A percentile compares a stretch with the other conserved stretches of the same genome.
Conservation (phyloP, 2,797 vertebrate genomes). For the Eidolon dupreanum region DNA sequence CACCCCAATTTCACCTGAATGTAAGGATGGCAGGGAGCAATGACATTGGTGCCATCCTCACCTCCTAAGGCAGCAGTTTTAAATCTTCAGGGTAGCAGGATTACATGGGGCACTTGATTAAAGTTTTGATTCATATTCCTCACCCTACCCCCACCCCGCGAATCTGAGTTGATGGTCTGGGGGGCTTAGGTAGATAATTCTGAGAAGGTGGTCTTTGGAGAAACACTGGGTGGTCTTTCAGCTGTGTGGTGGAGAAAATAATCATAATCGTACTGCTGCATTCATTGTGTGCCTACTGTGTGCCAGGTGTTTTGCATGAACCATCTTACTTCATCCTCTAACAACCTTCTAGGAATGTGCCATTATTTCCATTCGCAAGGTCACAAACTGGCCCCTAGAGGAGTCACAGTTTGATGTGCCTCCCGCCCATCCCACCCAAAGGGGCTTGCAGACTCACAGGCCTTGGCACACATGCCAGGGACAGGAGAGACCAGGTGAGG, state of each 20-base stretch:
- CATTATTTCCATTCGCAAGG: background rate
- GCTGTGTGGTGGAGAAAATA: background rate
- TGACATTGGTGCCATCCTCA: no score
- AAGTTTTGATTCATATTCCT: background rate
- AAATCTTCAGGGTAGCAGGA: background rate
- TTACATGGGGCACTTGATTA: background rate
- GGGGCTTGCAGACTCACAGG: background rate
- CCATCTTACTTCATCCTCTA: background rate
- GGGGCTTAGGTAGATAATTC: background rate
- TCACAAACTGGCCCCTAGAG: background rate
- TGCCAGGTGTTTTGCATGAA: background rate
- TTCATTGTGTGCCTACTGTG: background rate
- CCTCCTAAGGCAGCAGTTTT: background rate
- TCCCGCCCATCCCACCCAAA: accelerated
- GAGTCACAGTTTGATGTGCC: background rate
- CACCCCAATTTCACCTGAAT: background rate
- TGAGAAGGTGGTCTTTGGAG: background rate
- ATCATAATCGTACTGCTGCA: accelerated
- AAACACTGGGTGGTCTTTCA: background rate
- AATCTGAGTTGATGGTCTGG: background rate
- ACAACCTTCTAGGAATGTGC: background rate
- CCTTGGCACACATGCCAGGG: background rate
- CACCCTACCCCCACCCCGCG: accelerated
- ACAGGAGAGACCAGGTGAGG: background rate
- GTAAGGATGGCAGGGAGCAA: background rate